Evolutionary conservation across 2,888 invertebrate species (phyloP).

Genomic region (Pseudococcus jackbeardsleyi): DNA sequence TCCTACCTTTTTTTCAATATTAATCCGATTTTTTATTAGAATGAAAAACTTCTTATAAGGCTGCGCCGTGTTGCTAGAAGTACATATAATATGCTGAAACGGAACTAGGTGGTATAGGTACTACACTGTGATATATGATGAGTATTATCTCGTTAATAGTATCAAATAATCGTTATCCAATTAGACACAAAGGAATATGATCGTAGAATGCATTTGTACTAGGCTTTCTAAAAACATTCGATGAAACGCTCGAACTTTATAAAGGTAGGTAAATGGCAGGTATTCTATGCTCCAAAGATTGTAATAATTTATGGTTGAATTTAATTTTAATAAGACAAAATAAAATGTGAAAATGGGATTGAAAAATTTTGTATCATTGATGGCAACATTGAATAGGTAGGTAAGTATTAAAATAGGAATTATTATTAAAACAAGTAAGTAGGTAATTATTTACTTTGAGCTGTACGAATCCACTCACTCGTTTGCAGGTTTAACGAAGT

Average conservation of each 20-base stretch:
- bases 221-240: background rate
- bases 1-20: background rate
- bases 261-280: background rate
- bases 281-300: too few relatives aligned
- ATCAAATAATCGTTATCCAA: conserved; percentile 32
- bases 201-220: background rate
- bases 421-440: too few relatives aligned
- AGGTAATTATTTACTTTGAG: too few relatives aligned
- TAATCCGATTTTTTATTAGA: conserved; percentile 19
- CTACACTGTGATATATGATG: background rate
- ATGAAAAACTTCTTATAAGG: conserved; percentile 1
- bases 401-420: too few relatives aligned
- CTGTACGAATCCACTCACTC: too few relatives aligned
- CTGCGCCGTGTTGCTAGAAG: background rate
- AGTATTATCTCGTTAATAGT: conserved; percentile 11
- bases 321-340: too few relatives aligned
- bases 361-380: too few relatives aligned
- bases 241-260: background rate
- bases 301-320: too few relatives aligned
- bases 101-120: background rate
- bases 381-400: too few relatives aligned
- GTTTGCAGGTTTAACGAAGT: too few relatives aligned
- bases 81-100: background rate
- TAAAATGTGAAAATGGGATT: too few relatives aligned
- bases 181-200: background rate